Conservation (phyloP, 1,140 invertebrate species). For the Diabrotica virgifera region DNA sequence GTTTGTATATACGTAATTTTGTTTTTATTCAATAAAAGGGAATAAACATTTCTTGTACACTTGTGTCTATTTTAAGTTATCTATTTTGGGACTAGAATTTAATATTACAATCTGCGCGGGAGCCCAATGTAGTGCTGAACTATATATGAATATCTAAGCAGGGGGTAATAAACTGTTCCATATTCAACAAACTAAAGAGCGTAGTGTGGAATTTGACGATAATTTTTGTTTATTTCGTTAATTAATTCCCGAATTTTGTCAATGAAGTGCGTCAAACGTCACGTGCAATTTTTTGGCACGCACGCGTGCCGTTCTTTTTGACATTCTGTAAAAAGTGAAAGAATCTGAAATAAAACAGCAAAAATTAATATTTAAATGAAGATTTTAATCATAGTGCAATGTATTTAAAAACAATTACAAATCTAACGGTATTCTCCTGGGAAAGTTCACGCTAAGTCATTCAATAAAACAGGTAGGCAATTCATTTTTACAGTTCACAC, state of each 20-base stretch:
- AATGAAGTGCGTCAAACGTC: slow-evolving; percentile 6
- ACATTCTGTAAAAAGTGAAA: slow-evolving; percentile 4
- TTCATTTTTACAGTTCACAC: not conserved
- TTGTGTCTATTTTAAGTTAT: slow-evolving; percentile 4
- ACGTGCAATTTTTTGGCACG: slow-evolving; percentile 12
- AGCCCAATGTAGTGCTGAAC: slow-evolving; percentile 3
- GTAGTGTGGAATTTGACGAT: not conserved
- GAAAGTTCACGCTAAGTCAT: not conserved
- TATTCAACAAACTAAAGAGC: not conserved
- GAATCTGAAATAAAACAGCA: not conserved
- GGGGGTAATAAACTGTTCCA: not conserved
- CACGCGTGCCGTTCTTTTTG: slow-evolving; percentile 18
- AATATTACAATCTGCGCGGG: slow-evolving; percentile 12
- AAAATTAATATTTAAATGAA: not conserved
- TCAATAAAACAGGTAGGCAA: not conserved
- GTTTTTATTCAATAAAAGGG: too few relatives aligned
- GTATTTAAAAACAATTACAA: not conserved
- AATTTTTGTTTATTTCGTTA: slow-evolving; percentile 4
- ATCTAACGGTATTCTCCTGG: not conserved
- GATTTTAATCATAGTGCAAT: not conserved
- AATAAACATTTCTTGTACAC: too few relatives aligned
- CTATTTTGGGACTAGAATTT: slow-evolving; percentile 12
- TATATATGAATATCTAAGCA: not conserved
- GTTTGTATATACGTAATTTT: too few relatives aligned
- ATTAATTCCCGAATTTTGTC: not conserved